These are phyloP conservation scores for Deroptyus accipitrinus DNA, from an alignment of 2,113 vertebrate species.

Conservation along the genomic window DNA sequence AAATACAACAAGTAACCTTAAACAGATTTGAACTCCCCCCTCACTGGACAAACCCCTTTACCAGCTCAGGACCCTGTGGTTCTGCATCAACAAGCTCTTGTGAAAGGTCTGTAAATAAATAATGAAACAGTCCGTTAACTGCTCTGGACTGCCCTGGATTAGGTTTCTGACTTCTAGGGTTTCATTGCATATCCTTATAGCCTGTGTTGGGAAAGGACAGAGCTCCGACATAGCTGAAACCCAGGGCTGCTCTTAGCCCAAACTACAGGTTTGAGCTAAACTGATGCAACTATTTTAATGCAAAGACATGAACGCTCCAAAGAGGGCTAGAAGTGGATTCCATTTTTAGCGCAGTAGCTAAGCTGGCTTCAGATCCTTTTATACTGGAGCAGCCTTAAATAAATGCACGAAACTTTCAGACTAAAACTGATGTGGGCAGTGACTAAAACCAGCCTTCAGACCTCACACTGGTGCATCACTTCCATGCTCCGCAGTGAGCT, in stretches of 20 bases:
- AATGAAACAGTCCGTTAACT: conserved; percentile 68
- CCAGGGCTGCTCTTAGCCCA: neutral
- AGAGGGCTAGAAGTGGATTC: neutral
- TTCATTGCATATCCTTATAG: conserved; percentile 53
- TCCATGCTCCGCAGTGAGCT: neutral
- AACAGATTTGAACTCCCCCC: neutral
- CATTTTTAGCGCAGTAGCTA: neutral
- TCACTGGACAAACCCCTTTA: neutral
- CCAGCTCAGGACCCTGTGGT: neutral
- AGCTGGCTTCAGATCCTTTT: neutral
- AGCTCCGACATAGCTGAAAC: neutral
- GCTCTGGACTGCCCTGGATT: conserved; percentile 63
- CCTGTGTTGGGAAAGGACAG: neutral
- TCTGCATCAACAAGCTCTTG: conserved; percentile 46
- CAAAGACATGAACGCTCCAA: neutral
- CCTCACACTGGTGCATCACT: neutral
- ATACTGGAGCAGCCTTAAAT: neutral
- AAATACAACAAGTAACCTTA: neutral
- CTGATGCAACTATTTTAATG: neutral
- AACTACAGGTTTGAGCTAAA: neutral
- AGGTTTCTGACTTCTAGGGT: conserved; percentile 77
- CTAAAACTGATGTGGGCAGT: neutral
- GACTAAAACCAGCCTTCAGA: neutral
- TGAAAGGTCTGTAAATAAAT: conserved; percentile 77
- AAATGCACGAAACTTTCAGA: neutral